Percentiles rank a stretch among this genome's conserved stretches.
Conservation (phyloP, 2,797 vertebrate species). For the Anomalospiza imberbis region DNA sequence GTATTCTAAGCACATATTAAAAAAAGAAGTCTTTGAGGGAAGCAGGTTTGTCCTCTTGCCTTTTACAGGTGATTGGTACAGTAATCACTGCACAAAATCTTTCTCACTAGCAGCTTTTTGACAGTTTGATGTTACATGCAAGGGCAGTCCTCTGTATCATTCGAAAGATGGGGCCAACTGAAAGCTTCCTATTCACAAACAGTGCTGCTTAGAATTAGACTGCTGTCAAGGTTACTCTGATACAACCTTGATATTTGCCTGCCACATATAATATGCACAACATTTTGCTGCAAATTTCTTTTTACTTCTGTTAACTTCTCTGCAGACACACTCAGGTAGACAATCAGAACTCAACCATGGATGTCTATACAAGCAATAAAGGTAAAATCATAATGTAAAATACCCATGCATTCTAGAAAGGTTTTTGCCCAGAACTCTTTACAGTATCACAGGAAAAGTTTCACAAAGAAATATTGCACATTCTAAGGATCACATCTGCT, state of each 20-base stretch:
- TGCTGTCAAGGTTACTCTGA: background rate
- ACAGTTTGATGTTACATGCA: background rate
- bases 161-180: background rate
- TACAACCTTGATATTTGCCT: background rate
- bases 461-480: background rate
- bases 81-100: background rate
- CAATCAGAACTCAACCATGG: background rate
- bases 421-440: background rate
- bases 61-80: background rate
- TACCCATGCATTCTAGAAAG: background rate
- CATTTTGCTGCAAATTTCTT: background rate
- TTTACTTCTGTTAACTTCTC: background rate
- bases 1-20: background rate
- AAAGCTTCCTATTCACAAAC: background rate
- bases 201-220: background rate
- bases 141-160: background rate
- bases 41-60: background rate
- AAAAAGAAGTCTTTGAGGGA: background rate
- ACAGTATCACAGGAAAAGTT: background rate
- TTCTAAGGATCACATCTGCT: background rate
- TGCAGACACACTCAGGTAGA: background rate
- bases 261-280: background rate
- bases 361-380: background rate
- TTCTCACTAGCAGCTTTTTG: background rate
- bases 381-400: background rate